Evolutionary conservation across 2,797 vertebrate species (phyloP), one percentile per base, ranked within the genome.

Genomic region (Bradypodion ventrale): DNA sequence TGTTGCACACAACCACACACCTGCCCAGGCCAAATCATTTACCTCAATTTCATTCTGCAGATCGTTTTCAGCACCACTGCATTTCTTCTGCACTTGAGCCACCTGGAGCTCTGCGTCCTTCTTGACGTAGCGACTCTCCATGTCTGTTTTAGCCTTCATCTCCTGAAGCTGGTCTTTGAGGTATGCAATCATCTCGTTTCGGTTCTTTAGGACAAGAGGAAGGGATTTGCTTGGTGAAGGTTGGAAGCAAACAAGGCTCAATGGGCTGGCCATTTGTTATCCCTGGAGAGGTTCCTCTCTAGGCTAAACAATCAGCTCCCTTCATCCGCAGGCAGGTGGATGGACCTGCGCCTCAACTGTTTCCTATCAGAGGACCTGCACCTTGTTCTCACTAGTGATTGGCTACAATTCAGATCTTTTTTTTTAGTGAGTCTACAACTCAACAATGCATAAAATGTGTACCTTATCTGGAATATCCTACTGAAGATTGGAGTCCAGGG

Each of bases 1-100:
- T 9, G 16, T 27, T 32, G 1, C 40, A 1, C 7, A 25, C 63
- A 70, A 5, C 3, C 5, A 13, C 1, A 78, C 65, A 78, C 65
- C 8, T 29, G 12, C 27, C 8, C 0, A 7, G 70, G 2, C 60
- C 21, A 37, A 80, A 16, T 7, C 4, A 5, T 62, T 87, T 85
- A 98, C 98, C 95, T 95, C 89, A 23, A 95, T 91, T 86, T 97
- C 92, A 6, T 95, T 88, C 60, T 95, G 90, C 85, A 97, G 92
- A 42, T 86, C 82, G 7, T 92, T 92, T 88, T 98, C 97, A 2
- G 93, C 75, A 37, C 86, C 89, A 27, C 29, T 90, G 82, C 93
- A 96, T 68, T 96, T 94, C 87, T 94, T 97, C 86, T 96, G 94
- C 3, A 89, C 94, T 89, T 96, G 95, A 16, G 92, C 89, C 72